These are phyloP conservation scores for Muscicapa striata DNA, from an alignment of 2,797 vertebrate species.

Conservation along the genomic window DNA sequence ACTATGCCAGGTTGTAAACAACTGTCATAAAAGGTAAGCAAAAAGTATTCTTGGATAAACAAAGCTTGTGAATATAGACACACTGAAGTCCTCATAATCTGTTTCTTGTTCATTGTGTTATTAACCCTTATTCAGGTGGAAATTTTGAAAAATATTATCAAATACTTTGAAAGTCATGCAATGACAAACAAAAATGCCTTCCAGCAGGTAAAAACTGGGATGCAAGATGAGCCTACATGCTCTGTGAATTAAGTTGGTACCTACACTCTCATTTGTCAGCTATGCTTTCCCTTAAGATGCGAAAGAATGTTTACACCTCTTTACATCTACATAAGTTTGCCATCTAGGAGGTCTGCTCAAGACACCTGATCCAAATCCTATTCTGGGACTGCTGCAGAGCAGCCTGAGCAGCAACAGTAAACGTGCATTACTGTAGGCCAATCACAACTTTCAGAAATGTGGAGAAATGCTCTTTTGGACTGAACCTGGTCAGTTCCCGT, in stretches of 20 bases:
- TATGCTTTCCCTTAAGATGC: conserved; percentile 35
- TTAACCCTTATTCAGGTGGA: not conserved
- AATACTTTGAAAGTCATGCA: not conserved
- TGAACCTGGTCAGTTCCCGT: not conserved
- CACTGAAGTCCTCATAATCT: not conserved
- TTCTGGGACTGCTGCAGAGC: not conserved
- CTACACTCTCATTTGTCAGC: not conserved
- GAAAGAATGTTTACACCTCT: conserved; percentile 20
- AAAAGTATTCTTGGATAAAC: not conserved
- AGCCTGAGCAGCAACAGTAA: not conserved
- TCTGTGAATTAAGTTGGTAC: not conserved
- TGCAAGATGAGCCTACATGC: not conserved
- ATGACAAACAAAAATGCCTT: not conserved
- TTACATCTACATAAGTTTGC: not conserved
- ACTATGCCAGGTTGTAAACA: not conserved
- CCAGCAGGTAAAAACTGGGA: not conserved
- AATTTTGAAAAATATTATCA: not conserved
- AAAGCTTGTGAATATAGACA: not conserved
- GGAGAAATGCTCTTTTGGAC: not conserved
- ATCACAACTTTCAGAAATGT: not conserved
- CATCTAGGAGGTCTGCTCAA: conserved; percentile 28
- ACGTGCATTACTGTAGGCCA: not conserved
- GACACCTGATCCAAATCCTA: conserved; percentile 1
- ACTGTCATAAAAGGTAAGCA: not conserved
- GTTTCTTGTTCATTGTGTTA: not conserved